Evolutionary conservation across 2,888 invertebrate genomes (phyloP).

Genomic region (Encarsia formosa): DNA sequence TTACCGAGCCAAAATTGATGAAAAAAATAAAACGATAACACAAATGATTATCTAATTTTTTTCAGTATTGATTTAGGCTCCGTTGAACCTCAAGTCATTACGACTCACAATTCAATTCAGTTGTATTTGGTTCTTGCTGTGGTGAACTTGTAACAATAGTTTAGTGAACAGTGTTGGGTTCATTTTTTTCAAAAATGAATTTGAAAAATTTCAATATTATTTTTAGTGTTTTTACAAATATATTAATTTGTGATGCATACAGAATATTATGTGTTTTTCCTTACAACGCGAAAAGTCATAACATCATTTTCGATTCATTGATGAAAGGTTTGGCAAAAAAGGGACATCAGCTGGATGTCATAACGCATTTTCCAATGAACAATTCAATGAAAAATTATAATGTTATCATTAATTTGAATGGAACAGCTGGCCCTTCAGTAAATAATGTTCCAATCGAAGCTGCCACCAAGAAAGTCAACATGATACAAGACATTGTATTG

Average conservation of each 20-base stretch:
- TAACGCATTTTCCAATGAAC: slow-evolving; percentile 44
- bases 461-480: neutral
- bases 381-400: slow-evolving; percentile 40
- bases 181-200: too few relatives aligned
- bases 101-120: too few relatives aligned
- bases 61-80: too few relatives aligned
- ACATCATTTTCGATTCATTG: slow-evolving; percentile 49
- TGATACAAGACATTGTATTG: slow-evolving; percentile 10
- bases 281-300: slow-evolving; percentile 52
- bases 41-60: too few relatives aligned
- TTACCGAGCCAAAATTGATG: too few relatives aligned
- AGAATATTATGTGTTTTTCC: slow-evolving; percentile 51
- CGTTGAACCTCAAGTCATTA: too few relatives aligned
- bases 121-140: too few relatives aligned
- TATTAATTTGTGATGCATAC: slow-evolving; percentile 21
- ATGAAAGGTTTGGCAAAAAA: slow-evolving; percentile 47
- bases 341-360: slow-evolving; percentile 51
- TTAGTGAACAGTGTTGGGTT: too few relatives aligned
- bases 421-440: slow-evolving; percentile 20
- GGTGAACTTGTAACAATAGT: too few relatives aligned
- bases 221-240: too few relatives aligned
- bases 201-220: too few relatives aligned
- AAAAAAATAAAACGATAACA: too few relatives aligned
- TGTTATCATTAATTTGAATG: slow-evolving; percentile 40
- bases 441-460: slow-evolving; percentile 33